Percentiles rank a stretch among this genome's conserved stretches.
These are phyloP conservation scores for Sitta europaea DNA, from an alignment of 2,113 vertebrate genomes.

Conservation along the genomic window DNA sequence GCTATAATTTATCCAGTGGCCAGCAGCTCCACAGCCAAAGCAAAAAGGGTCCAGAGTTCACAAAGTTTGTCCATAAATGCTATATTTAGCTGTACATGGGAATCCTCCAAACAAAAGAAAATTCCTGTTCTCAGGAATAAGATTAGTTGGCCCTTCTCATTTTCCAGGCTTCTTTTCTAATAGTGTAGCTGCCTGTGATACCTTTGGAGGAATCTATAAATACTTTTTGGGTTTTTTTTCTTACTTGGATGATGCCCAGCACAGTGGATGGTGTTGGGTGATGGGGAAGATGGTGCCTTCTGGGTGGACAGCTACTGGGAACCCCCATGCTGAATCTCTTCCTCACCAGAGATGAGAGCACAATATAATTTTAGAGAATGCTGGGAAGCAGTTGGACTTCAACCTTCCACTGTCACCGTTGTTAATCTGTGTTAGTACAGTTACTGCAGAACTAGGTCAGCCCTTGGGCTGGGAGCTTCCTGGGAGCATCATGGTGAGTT, in stretches of 20 bases:
- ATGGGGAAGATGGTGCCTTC: not conserved
- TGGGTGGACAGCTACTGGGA: not conserved
- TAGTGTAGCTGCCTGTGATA: not conserved
- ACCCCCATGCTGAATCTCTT: not conserved
- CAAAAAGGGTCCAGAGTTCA: not conserved
- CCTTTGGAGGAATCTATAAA: not conserved
- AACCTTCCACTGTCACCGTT: not conserved
- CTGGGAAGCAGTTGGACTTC: not conserved
- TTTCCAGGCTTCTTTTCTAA: not conserved
- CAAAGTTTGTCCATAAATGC: not conserved
- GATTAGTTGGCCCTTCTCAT: not conserved
- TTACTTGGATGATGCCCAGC: not conserved
- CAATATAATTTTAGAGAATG: not conserved
- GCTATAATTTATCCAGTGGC: not conserved
- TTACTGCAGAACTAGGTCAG: not conserved
- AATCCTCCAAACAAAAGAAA: not conserved
- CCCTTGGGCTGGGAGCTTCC: not conserved
- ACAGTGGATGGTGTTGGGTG: too few species aligned
- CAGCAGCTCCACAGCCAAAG: not conserved
- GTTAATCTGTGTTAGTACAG: not conserved
- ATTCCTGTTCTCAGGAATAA: not conserved
- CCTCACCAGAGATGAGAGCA: not conserved
- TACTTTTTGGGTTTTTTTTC: not conserved
- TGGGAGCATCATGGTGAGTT: accelerated
- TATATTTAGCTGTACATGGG: not conserved